Base-by-base conservation (phyloP, 1,140 invertebrate species). In the Acyrthosiphon pisum region DNA sequence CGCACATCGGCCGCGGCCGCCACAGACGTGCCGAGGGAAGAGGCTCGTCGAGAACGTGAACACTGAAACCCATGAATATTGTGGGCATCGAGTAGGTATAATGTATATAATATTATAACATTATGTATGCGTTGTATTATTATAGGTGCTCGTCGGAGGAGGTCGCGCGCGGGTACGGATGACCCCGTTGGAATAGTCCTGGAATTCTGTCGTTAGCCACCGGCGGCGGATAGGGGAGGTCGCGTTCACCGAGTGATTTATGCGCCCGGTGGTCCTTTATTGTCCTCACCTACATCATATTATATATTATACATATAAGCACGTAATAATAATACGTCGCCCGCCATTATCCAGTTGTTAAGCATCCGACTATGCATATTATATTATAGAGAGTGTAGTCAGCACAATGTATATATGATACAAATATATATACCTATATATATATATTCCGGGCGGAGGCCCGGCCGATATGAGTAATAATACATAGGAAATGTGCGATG, bases 331-430 rank as follows among this genome's bases (percentile, higher is more conserved):
- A 76, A 81, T 83, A 53, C n/a, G 91, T 90, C 26, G 41, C 37
- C 41, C 53, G 91, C 81, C 48, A 93, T 93, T 93, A 93, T 93
- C 50, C 91, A 41, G 81, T 93, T 83, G 91, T 93, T 93, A 86
- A 84, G 81, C 35, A 44, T 93, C 37, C 48, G 50, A 83, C 14
- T 23, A 50, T 48, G 48, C 46, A n/a, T 35, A 76, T n/a, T 68
- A 68, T 76, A 76, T 6, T n/a, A 18, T 1, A 41, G 23, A 26
- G 53, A 60, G 88, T 23, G 37, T 23, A 50, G 20, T 50, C 18
- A 2, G 41, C 8, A 4, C 22, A 30, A 26, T 84, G 37, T 44
- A 41, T 53, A 53, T 44, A 44, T 84, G 44, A 84, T 53, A 53
- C 20, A n/a, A n/a, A n/a, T n/a, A 22, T 22, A 22, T 6, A 22